Evolutionary conservation across 1,140 invertebrate genomes (phyloP), one percentile per base, ranked within the genome.

Genomic region (Drusus annulatus): DNA sequence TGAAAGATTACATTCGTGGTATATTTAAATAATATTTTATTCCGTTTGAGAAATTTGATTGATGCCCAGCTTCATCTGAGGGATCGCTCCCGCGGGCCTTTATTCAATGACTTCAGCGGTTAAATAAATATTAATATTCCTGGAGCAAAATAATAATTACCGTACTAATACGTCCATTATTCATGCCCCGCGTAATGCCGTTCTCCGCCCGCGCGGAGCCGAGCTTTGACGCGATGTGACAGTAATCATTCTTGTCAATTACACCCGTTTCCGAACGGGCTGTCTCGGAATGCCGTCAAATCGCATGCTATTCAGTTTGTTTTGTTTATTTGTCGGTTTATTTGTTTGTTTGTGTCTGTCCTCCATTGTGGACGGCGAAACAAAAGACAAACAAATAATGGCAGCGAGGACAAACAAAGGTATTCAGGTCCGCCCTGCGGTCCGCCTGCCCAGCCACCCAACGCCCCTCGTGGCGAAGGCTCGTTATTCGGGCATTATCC

Each of bases 161-260:
- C 13, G 8, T 45, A 45, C 36, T 45, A 45, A 45, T 45, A 45
- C 36, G 8, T 45, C 1, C 10, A 45, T 45, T 45, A 45, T 45
- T 45, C 2, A 45, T 13, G 36, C 15, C 56, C 23, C 56, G 19
- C 56, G n/a, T 60, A 60, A 19, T 21, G 17, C 19, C 19, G 56
- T 23, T 16, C 56, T 21, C 3, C 19, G n/a, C 17, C n/a, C 54
- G 2, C 15, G 31, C 31, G 2, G 7, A 36, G 31, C 36, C 19
- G 62, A 8, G 23, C 62, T 31, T n/a, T 65, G 62, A 65, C 62
- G 62, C 36, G 7, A 65, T 28, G 62, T 65, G 62, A 65, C 25
- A 65, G 62, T 65, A 65, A 65, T 65, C 25, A 65, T 31, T 65
- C 62, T 65, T 65, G 62, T 65, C 62, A 65, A 65, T 65, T 65